Evolutionary conservation across 2,797 vertebrate species (phyloP).

Genomic region (Coendou prehensilis): DNA sequence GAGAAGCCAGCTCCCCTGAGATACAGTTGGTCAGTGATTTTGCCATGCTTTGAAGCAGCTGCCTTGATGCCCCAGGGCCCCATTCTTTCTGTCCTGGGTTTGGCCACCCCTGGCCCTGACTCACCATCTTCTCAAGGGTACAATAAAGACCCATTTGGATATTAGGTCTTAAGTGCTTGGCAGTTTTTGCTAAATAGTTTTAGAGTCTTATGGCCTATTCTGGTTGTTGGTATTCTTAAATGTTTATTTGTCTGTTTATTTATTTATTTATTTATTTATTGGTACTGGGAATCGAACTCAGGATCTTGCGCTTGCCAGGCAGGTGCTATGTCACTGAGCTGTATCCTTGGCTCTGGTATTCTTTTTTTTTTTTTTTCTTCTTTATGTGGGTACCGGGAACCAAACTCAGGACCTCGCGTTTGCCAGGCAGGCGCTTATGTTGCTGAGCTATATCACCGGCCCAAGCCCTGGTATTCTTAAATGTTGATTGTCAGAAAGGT

Average conservation of each 20-base stretch:
- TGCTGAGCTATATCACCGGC: no score
- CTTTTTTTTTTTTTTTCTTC: no score
- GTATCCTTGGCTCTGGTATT: no score
- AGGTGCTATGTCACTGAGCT: no score
- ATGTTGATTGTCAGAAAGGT: neutral
- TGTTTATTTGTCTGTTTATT: no score
- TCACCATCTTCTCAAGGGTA: neutral
- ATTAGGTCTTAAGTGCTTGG: slow-evolving; percentile 26
- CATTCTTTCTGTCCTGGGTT: slow-evolving; percentile 64
- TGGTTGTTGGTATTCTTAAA: slow-evolving; percentile 59
- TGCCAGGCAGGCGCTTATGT: no score
- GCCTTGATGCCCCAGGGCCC: neutral
- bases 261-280: no score
- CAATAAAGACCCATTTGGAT: neutral
- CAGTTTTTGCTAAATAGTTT: slow-evolving; percentile 2
- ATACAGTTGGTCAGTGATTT: neutral
- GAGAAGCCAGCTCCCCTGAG: neutral
- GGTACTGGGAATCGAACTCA: no score
- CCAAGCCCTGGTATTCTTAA: slow-evolving; percentile 38
- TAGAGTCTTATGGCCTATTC: slow-evolving; percentile 52
- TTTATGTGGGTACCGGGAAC: no score
- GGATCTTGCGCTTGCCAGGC: no score
- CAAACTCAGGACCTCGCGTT: no score
- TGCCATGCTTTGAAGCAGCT: slow-evolving; percentile 30
- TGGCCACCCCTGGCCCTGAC: slow-evolving; percentile 34